phyloP scores from a whole-genome alignment of 2,888 invertebrate species.

The Pterostichus madidus region DNA sequence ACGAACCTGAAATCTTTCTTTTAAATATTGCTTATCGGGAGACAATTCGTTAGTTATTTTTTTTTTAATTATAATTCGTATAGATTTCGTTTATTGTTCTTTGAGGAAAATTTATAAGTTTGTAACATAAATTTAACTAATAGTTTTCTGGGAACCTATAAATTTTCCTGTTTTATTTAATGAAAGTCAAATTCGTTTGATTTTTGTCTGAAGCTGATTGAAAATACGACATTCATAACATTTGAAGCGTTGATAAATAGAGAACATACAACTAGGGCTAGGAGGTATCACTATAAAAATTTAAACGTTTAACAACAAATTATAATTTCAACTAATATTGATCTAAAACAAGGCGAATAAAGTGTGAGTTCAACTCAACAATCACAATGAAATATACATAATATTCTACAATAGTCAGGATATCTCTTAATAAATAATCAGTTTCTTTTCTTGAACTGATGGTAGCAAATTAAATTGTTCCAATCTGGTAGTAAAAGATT shows the following conservation, averaged over 20 bases:
- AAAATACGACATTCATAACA: conserved; percentile 65
- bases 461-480: conserved; percentile 41
- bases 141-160: conserved; percentile 10
- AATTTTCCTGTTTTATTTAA: conserved; percentile 33
- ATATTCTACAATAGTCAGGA: conserved; percentile 35
- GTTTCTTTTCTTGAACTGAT: conserved; percentile 11
- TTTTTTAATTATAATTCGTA: conserved; percentile 31
- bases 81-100: conserved; percentile 50
- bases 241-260: conserved; percentile 66
- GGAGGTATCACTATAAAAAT: conserved; percentile 61
- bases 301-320: conserved; percentile 64
- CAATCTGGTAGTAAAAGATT: conserved; percentile 34
- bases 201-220: conserved; percentile 52
- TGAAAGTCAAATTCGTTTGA: conserved; percentile 43
- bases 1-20: conserved; percentile 35
- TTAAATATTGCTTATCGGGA: conserved; percentile 62
- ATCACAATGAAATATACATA: conserved; percentile 63
- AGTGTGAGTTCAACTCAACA: conserved; percentile 56
- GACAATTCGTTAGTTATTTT: conserved; percentile 38
- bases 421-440: conserved; percentile 43
- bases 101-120: conserved; percentile 36
- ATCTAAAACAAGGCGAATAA: conserved; percentile 58
- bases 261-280: conserved; percentile 66
- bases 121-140: background rate
- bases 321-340: conserved; percentile 63